These are phyloP conservation scores for Hypothenemus hampei DNA, from an alignment of 1,140 invertebrate species.

Conservation along the genomic window DNA sequence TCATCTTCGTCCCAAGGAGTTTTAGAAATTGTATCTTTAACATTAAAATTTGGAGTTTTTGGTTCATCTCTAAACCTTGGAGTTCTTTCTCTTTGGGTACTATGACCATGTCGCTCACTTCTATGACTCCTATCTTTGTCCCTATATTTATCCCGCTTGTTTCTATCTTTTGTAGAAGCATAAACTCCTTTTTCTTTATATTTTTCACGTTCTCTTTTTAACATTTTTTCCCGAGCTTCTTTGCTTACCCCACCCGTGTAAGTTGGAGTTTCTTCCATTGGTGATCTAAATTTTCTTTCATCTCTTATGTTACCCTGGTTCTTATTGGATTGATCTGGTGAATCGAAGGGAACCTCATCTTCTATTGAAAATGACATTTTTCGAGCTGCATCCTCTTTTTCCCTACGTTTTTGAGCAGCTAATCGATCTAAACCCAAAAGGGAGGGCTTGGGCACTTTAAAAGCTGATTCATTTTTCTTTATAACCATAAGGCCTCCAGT, in stretches of 20 bases:
- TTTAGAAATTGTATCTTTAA: conserved; percentile 65
- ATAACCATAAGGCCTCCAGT: conserved; percentile 76
- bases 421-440: conserved; percentile 83
- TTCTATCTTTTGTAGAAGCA: conserved; percentile 51
- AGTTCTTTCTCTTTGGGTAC: conserved; percentile 49
- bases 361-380: conserved; percentile 63
- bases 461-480: conserved; percentile 71
- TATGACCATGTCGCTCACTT: conserved; percentile 32
- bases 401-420: conserved; percentile 66
- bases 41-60: conserved; percentile 64
- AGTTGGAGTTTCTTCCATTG: conserved; percentile 84
- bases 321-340: conserved; percentile 32
- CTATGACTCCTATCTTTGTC: conserved; percentile 30
- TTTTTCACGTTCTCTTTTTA: conserved; percentile 55
- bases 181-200: conserved; percentile 50
- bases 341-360: conserved; percentile 51
- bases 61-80: conserved; percentile 74
- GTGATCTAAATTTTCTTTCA: conserved; percentile 67
- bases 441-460: conserved; percentile 77
- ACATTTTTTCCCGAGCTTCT: conserved; percentile 67
- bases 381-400: conserved; percentile 56
- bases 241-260: conserved; percentile 86
- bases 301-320: conserved; percentile 44
- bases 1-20: conserved; percentile 89
- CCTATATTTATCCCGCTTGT: conserved; percentile 20